Base-by-base conservation (phyloP, 2,888 invertebrate genomes). In the Kuschelorhynchus macadamiae region DNA sequence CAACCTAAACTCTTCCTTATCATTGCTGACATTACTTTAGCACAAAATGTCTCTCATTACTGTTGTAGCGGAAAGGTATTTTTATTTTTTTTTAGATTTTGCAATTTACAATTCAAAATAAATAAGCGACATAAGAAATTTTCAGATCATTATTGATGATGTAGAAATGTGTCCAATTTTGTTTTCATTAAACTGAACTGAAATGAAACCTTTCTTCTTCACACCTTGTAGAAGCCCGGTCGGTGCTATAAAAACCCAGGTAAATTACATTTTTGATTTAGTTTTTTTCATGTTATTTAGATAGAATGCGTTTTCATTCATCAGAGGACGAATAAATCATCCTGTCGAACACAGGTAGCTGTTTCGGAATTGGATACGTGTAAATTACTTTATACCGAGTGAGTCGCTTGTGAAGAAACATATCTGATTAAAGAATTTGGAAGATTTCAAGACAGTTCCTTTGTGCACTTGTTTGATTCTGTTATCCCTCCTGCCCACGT, bases 241-340 rank as follows among this genome's bases (percentile, higher is more conserved):
- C 72, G 78, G 75, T 77, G 76, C 72, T 71, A 77, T 76, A 76
- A 75, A 73, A 72, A 70, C 74, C 3, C 25, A 71, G 71, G 71
- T 75, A 77, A 78, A 79, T 78, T 77, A 77, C 76, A 77, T 78
- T 78, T 78, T 77, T 77, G 77, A 78, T 78, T 78, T 76, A 71
- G 73, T 77, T 78, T 78, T 75, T 78, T 76, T 42, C 33, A 21
- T 18, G 46, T 66, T 66, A 66, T 66, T 66, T 60, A 55, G 53
- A 65, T 42, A 61, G 65, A 69, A 65, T 56, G 69, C 64, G 65
- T 69, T 69, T 59, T 69, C 69, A 69, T 69, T 69, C 69, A 69
- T 69, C 49, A 32, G 50, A 55, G n/a, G 57, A 64, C 20, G 63
- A 53, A 68, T 69, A 42, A 69, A 69, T 69, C 69, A 61, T 69